Evolutionary conservation across 2,797 vertebrate genomes (phyloP).

Genomic region (Eleutherodactylus coqui): DNA sequence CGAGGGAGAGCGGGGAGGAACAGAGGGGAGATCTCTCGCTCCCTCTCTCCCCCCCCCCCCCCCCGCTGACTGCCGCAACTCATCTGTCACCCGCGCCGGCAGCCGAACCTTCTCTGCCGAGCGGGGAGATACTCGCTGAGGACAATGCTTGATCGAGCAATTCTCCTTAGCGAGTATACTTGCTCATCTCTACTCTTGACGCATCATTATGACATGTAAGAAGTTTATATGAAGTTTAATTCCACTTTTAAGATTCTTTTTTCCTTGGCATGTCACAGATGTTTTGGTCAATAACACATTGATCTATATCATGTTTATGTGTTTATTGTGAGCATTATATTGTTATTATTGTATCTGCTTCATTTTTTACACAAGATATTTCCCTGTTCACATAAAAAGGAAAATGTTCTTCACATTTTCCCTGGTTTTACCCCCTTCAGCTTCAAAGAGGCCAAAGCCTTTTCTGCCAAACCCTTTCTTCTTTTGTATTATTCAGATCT

Average conservation of each 20-base stretch:
- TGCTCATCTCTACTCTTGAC: no score
- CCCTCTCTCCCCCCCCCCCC: no score
- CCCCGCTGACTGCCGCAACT: no score
- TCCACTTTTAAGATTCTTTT: neutral
- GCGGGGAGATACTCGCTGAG: no score
- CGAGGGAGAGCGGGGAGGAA: no score
- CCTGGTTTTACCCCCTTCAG: constrained; percentile 30
- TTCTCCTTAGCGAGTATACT: no score
- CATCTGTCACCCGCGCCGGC: no score
- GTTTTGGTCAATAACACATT: neutral
- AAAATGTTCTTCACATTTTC: constrained; percentile 17
- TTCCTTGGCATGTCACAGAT: neutral
- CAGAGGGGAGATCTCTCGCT: no score
- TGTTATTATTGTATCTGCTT: constrained; percentile 8
- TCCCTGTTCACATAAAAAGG: constrained; percentile 16
- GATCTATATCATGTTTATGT: neutral
- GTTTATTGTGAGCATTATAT: neutral
- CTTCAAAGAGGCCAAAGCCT: constrained; percentile 44
- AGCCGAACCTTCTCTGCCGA: no score
- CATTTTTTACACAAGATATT: constrained; percentile 15
- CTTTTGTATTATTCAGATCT: constrained; percentile 43
- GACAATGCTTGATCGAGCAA: no score
- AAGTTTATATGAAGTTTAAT: no score
- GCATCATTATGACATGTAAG: no score
- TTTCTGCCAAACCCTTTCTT: neutral